Base-by-base conservation (phyloP, 2,888 invertebrate genomes). In the Lasioglossum villosulum region DNA sequence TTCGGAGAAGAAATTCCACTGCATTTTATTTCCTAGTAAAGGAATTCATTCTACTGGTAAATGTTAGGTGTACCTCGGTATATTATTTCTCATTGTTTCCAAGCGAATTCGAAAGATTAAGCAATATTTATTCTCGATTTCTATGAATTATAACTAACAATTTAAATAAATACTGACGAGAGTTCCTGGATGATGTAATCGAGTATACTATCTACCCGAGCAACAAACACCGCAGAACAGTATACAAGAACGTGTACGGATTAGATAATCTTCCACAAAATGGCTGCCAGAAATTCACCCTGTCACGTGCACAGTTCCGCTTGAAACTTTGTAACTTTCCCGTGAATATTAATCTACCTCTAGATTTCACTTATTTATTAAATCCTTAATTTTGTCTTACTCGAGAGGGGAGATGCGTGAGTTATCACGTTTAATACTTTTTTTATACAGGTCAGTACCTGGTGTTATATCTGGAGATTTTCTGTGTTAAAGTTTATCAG, bases 221-320 rank as follows among this genome's bases (percentile, higher is more conserved):
- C 27, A 66, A 66, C 66, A 66, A 66, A 66, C 66, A 34, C 30
- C 66, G 34, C 66, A 6, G 34, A 8, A 66, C 63, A 66, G 63
- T 66, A 30, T 8, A 66, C 66, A 30, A 19, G 66, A 66, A 66
- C 66, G 66, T 66, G 66, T 66, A 66, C 66, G 66, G 66, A 19
- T 66, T 66, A 66, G 66, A 30, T 34, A 66, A 68, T 68, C 37
- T 34, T n/a, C 68, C 68, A 12, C 68, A 68, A 68, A 37, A 68
- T 68, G 68, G 68, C 68, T 37, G 68, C 37, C 68, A 37, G 68
- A 68, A 37, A 37, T 37, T 23, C 23, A 73, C 48, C 19, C 4
- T 19, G 68, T 75, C 63, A 30, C 23, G 30, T 42, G 30, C 34
- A 39, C 23, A 10, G 42, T 30, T 75, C 14, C 27, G 30, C 23